phyloP scores from a whole-genome alignment of 1,140 invertebrate species.

The Halictus rubicundus region DNA sequence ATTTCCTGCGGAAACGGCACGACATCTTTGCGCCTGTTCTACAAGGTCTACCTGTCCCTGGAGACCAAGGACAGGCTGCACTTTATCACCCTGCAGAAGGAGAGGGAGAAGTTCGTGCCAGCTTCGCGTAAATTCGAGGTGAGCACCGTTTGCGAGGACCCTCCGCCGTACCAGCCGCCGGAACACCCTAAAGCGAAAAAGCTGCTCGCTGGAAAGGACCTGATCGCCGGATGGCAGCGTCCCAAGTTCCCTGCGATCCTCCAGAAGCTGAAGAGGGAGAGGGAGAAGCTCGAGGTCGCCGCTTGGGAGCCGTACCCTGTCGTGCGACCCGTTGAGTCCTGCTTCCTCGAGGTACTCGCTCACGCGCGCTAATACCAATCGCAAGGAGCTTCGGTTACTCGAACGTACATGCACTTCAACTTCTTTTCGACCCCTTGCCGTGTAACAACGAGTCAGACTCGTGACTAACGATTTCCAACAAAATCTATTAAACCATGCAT shows the following conservation, averaged over 20 bases:
- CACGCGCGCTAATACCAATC: too few species aligned
- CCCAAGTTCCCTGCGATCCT: constrained; percentile 77
- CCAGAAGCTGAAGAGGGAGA: constrained; percentile 69
- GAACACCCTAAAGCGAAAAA: constrained; percentile 75
- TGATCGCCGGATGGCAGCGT: constrained; percentile 82
- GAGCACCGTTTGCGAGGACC: constrained; percentile 67
- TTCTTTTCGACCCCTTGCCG: too few species aligned
- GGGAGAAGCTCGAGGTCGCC: constrained; percentile 64
- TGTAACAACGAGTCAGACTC: too few species aligned
- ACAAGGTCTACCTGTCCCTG: constrained; percentile 83
- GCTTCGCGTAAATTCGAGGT: constrained; percentile 76
- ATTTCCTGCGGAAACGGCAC: constrained; percentile 79
- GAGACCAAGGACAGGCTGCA: constrained; percentile 81
- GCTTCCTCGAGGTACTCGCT: background rate
- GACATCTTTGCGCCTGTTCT: constrained; percentile 81
- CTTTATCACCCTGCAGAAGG: constrained; percentile 80
- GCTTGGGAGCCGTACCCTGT: background rate
- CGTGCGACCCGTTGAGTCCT: background rate
- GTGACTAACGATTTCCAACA: too few species aligned
- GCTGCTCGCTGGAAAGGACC: constrained; percentile 77
- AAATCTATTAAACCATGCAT: too few species aligned
- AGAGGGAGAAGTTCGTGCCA: constrained; percentile 74
- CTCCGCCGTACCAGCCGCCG: constrained; percentile 62
- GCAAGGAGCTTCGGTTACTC: too few species aligned
- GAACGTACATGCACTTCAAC: too few species aligned